phyloP scores from a whole-genome alignment of 1,140 invertebrate genomes.

The Drosophila kohkoa region DNA sequence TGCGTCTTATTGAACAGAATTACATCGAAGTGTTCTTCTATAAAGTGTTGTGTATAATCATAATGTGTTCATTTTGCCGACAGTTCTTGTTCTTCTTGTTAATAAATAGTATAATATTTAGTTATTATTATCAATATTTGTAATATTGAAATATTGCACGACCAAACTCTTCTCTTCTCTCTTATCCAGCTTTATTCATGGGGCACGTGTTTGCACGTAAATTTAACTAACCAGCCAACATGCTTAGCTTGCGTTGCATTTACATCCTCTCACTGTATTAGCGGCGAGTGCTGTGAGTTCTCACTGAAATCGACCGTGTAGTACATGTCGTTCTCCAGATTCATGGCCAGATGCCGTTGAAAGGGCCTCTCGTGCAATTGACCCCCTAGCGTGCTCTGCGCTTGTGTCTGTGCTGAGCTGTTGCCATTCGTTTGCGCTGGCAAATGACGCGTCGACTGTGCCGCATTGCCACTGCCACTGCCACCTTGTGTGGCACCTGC shows the following conservation, averaged over 20 bases:
- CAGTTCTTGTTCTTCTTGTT: conserved; percentile 62
- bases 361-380: conserved; percentile 80
- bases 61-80: conserved; percentile 58
- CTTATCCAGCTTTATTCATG: conserved; percentile 23
- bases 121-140: conserved; percentile 80
- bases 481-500: conserved; percentile 16
- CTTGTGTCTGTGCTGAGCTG: conserved; percentile 63
- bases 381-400: conserved; percentile 72
- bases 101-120: conserved; percentile 45
- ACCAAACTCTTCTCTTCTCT: conserved; percentile 32
- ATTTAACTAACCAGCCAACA: conserved; percentile 79
- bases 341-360: conserved; percentile 87
- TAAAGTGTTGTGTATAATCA: conserved; percentile 52
- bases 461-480: conserved; percentile 27
- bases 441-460: conserved; percentile 68
- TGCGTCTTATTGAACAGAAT: conserved; percentile 44
- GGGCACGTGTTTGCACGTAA: conserved; percentile 64
- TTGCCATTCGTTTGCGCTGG: conserved; percentile 52
- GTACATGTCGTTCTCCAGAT: conserved; percentile 88
- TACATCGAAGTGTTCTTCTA: conserved; percentile 6
- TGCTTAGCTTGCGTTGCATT: conserved; percentile 9
- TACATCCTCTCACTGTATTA: conserved; percentile 87
- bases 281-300: conserved; percentile 88
- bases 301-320: conserved; percentile 90
- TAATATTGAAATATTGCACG: conserved; percentile 77